phyloP scores from a whole-genome alignment of 2,797 vertebrate species.

The Toxotes lorentzi region DNA sequence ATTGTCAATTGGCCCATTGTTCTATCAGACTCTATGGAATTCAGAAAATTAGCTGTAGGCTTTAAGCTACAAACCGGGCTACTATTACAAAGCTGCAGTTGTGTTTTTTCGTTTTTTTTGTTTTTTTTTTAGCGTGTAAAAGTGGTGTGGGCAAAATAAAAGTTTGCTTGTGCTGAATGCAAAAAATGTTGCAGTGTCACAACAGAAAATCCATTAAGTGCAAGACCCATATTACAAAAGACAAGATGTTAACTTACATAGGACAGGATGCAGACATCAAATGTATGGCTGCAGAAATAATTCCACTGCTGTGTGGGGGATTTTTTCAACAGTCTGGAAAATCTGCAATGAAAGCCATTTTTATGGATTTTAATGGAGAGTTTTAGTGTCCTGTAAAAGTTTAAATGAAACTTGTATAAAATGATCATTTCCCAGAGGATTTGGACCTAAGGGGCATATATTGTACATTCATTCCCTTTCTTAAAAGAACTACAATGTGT shows the following conservation, averaged over 20 bases:
- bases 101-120: conserved; percentile 15
- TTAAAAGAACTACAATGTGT: conserved; percentile 44
- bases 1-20: conserved; percentile 21
- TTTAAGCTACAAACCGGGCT: conserved; percentile 13
- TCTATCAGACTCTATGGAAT: conserved; percentile 20
- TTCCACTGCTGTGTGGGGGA: conserved; percentile 1
- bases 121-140: conserved; percentile 4
- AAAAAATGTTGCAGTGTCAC: conserved; percentile 18
- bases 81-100: conserved; percentile 42
- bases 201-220: conserved; percentile 13
- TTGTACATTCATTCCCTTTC: conserved; percentile 52
- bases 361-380: conserved; percentile 52
- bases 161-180: conserved; percentile 34
- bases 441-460: conserved; percentile 41
- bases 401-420: conserved; percentile 64
- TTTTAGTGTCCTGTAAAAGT: conserved; percentile 65
- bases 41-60: conserved; percentile 35
- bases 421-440: conserved; percentile 59
- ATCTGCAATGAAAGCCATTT: conserved; percentile 51
- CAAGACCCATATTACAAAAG: conserved; percentile 7
- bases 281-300: conserved; percentile 30
- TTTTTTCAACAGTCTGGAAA: conserved; percentile 37
- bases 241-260: conserved; percentile 32
- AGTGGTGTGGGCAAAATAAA: conserved; percentile 3
- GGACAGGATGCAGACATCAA: conserved; percentile 24